Evolutionary conservation across 2,113 vertebrate species (phyloP).

Genomic region (Brachyistius frenatus): DNA sequence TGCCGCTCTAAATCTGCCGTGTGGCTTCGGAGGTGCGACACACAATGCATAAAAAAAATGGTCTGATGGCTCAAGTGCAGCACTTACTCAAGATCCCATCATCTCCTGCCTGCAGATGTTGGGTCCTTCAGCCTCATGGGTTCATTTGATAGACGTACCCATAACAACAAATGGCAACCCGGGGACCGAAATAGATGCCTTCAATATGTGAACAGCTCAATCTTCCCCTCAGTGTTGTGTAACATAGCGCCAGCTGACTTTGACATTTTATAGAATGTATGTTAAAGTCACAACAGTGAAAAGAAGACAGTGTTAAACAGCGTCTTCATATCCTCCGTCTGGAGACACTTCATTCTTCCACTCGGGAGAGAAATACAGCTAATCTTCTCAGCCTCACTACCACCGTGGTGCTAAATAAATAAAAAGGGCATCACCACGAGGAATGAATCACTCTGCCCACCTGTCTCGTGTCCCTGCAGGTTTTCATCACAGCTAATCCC

Average conservation of each 20-base stretch:
- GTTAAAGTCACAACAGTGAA: not conserved
- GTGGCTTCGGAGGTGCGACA: not conserved
- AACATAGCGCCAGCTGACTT: not conserved
- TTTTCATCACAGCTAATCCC: slow-evolving; percentile 54
- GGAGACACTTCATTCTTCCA: not conserved
- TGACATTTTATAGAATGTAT: slow-evolving; percentile 13
- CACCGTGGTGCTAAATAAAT: slow-evolving; percentile 51
- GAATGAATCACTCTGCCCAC: slow-evolving; percentile 39
- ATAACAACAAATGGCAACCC: slow-evolving; percentile 3
- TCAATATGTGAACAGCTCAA: not conserved
- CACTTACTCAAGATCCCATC: slow-evolving; percentile 45
- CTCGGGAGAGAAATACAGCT: not conserved
- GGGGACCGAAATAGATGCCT: slow-evolving; percentile 5
- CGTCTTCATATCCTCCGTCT: not conserved
- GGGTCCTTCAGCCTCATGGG: not conserved
- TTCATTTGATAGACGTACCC: slow-evolving; percentile 12
- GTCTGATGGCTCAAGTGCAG: slow-evolving; percentile 6
- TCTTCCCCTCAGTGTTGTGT: not conserved
- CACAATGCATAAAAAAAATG: slow-evolving; percentile 14
- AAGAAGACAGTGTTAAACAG: not conserved
- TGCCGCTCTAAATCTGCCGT: slow-evolving; percentile 43
- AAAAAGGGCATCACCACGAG: slow-evolving; percentile 42
- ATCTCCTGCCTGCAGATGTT: slow-evolving; percentile 22
- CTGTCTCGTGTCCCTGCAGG: slow-evolving; percentile 25
- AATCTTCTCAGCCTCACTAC: slow-evolving; percentile 3